Evolutionary conservation across 2,888 invertebrate genomes (phyloP).

Genomic region (Teleogryllus oceanicus): DNA sequence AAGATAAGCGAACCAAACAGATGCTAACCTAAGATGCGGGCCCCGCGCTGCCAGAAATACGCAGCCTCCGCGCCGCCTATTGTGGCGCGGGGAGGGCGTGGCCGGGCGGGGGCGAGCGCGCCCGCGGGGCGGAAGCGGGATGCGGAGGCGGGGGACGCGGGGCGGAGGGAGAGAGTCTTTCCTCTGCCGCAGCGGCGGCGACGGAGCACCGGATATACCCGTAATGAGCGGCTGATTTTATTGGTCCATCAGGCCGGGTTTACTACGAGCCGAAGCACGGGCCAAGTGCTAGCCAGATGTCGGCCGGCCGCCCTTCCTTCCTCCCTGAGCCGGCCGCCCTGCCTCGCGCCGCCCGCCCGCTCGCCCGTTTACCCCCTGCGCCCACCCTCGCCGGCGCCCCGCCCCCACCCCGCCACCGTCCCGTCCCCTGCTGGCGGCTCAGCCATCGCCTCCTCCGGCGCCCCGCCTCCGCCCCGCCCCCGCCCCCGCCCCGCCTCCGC

Average conservation of each 20-base stretch:
- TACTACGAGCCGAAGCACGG: slow-evolving; percentile 18
- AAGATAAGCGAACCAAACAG: no score
- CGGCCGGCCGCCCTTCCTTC: not conserved
- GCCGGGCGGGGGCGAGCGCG: no score
- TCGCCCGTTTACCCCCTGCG: not conserved
- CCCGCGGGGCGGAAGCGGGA: no score
- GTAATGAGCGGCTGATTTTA: slow-evolving; percentile 10
- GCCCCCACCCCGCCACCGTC: not conserved
- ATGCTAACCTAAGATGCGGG: no score
- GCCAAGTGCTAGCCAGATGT: slow-evolving; percentile 18
- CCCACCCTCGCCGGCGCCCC: not conserved
- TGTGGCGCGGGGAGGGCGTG: no score
- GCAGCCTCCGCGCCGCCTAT: no score
- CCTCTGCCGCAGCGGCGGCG: not conserved
- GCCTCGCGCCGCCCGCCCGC: not conserved
- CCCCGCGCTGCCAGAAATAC: no score
- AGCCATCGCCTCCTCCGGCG: no score
- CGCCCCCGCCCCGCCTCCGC: not conserved
- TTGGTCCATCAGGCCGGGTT: slow-evolving; percentile 18
- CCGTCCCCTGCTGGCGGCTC: no score
- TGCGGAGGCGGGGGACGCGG: not conserved
- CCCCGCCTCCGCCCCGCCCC: not conserved
- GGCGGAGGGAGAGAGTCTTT: not conserved
- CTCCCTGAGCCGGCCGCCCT: not conserved
- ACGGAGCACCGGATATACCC: not conserved